Conservation (phyloP, 2,797 vertebrate genomes). For the Oreochromis mossambicus region DNA sequence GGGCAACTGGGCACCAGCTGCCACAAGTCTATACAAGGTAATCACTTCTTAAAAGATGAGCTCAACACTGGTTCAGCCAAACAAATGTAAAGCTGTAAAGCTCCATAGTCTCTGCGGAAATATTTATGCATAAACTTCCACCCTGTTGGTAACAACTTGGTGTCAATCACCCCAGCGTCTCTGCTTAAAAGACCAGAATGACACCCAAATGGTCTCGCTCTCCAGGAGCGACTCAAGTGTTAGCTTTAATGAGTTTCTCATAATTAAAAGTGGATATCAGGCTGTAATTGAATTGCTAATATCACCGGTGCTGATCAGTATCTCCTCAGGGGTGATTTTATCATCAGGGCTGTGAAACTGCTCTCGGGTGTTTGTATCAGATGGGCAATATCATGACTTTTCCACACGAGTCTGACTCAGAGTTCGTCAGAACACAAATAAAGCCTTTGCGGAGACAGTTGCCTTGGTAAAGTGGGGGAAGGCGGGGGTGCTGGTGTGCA, state of each 20-base stretch:
- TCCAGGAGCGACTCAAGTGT: slow-evolving; percentile 16
- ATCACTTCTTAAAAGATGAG: neutral
- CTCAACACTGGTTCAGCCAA: neutral
- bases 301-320: neutral
- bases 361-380: neutral
- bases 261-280: slow-evolving; percentile 22
- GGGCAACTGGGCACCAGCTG: neutral
- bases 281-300: neutral
- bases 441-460: slow-evolving; percentile 42
- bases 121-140: slow-evolving; percentile 27
- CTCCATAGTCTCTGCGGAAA: neutral
- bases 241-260: slow-evolving; percentile 1
- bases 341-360: neutral
- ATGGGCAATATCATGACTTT: slow-evolving; percentile 21
- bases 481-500: neutral
- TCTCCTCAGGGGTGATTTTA: neutral
- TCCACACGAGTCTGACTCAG: neutral
- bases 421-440: slow-evolving; percentile 10
- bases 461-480: slow-evolving; percentile 20
- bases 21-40: neutral
- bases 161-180: slow-evolving; percentile 62
- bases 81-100: neutral
- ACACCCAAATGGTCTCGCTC: slow-evolving; percentile 44
- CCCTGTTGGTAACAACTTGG: slow-evolving; percentile 55
- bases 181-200: slow-evolving; percentile 27